A percentile compares a stretch with the other conserved stretches of the same genome.
These are phyloP conservation scores for Crotalus adamanteus DNA, from an alignment of 2,797 vertebrate genomes.

Conservation along the genomic window DNA sequence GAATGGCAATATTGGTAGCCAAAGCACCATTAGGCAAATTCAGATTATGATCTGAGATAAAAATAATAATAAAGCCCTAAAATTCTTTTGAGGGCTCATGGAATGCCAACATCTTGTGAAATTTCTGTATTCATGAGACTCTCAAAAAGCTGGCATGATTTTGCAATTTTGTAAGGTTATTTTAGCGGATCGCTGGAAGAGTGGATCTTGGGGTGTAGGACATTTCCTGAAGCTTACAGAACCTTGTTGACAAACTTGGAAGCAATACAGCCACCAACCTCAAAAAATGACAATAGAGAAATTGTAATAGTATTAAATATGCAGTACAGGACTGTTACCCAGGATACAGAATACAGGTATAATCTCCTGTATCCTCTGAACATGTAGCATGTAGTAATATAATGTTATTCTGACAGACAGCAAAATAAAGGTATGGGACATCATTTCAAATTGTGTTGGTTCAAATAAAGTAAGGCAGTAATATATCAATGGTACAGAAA, in stretches of 20 bases:
- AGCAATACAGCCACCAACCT: neutral
- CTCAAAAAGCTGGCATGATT: neutral
- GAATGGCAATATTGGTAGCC: neutral
- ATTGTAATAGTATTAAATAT: neutral
- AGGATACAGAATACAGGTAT: neutral
- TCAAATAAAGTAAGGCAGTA: neutral
- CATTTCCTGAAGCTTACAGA: neutral
- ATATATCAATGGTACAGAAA: neutral
- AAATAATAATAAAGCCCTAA: neutral
- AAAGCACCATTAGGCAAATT: neutral
- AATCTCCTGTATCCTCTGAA: neutral
- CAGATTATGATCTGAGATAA: neutral
- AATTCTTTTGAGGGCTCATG: neutral
- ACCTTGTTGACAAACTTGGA: neutral
- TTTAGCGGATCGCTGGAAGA: neutral
- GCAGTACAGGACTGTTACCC: neutral
- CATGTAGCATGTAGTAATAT: neutral
- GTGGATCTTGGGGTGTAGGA: neutral
- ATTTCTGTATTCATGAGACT: neutral
- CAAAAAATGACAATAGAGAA: neutral
- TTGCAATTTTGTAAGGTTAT: neutral
- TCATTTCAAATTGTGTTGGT: conserved; percentile 4
- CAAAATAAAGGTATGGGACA: neutral
- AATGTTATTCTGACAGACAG: neutral
- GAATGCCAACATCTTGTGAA: neutral